These are phyloP conservation scores for Tetragonisca angustula DNA, from an alignment of 2,888 invertebrate genomes.

Conservation along the genomic window DNA sequence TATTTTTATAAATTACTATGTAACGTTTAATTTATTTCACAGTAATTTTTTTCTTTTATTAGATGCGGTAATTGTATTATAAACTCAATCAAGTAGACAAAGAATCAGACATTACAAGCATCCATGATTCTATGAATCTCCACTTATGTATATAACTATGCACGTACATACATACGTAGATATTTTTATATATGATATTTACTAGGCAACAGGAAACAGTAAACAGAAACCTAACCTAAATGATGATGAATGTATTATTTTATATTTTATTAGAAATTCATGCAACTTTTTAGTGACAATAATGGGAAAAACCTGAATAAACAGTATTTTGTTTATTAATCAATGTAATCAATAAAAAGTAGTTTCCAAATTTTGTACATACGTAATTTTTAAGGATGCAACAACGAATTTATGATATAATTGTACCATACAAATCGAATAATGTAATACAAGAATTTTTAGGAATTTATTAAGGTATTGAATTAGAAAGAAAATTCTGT, in stretches of 20 bases:
- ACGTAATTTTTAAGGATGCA: not conserved
- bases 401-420: not conserved
- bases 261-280: not conserved
- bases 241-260: conserved; percentile 9
- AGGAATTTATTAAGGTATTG: conserved; percentile 5
- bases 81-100: not conserved
- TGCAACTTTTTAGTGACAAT: not conserved
- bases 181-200: not conserved
- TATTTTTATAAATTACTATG: not conserved
- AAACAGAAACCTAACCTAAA: conserved; percentile 69
- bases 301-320: not conserved
- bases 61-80: not conserved
- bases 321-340: not conserved
- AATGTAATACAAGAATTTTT: not conserved
- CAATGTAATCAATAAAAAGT: not conserved
- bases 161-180: not conserved
- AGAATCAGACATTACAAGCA: not conserved
- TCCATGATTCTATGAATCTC: not conserved
- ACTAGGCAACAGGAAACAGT: conserved; percentile 55
- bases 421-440: not conserved
- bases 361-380: conserved; percentile 6
- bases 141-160: not conserved
- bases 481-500: conserved; percentile 8
- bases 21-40: not conserved
- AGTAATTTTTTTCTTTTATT: not conserved